These are phyloP conservation scores for Athrips mouffetella DNA, from an alignment of 2,888 invertebrate genomes.

Conservation along the genomic window DNA sequence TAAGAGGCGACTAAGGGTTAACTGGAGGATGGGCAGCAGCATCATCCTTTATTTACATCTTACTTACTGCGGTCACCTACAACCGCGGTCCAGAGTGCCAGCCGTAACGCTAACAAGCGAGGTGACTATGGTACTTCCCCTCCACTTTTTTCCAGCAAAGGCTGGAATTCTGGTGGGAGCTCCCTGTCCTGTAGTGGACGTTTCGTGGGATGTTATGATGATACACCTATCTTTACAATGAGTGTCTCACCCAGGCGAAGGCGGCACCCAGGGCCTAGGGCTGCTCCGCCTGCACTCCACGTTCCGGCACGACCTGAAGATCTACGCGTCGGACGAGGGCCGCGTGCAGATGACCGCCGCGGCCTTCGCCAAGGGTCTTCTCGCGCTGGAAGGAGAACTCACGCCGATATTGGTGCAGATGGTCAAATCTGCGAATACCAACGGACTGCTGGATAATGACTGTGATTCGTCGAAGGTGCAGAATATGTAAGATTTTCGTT, in stretches of 20 bases:
- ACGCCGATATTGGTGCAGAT: constrained; percentile 99
- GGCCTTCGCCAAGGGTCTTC: constrained; percentile 98
- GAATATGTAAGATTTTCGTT: constrained; percentile 84
- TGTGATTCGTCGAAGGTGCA: constrained; percentile 98
- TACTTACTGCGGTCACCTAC: no score
- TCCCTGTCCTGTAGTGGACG: no score
- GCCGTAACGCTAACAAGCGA: no score
- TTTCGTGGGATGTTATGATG: not conserved
- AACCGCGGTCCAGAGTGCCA: no score
- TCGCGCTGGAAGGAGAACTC: constrained; percentile 98
- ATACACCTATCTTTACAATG: not conserved
- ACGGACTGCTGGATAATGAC: constrained; percentile 98
- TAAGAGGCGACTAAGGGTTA: no score
- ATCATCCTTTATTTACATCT: no score
- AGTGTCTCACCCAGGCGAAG: constrained; percentile 80
- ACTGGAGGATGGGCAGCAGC: no score
- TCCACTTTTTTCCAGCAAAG: no score
- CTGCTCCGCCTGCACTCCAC: constrained; percentile 96
- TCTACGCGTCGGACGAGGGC: constrained; percentile 99
- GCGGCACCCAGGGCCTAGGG: constrained; percentile 96
- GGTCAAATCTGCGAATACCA: constrained; percentile 99
- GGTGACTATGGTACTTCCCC: no score
- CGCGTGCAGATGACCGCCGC: constrained; percentile 99
- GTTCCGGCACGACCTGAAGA: constrained; percentile 98
- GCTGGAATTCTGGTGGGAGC: no score